Evolutionary conservation across 2,888 invertebrate species (phyloP).

Genomic region (Hemicrepidius hirtus): DNA sequence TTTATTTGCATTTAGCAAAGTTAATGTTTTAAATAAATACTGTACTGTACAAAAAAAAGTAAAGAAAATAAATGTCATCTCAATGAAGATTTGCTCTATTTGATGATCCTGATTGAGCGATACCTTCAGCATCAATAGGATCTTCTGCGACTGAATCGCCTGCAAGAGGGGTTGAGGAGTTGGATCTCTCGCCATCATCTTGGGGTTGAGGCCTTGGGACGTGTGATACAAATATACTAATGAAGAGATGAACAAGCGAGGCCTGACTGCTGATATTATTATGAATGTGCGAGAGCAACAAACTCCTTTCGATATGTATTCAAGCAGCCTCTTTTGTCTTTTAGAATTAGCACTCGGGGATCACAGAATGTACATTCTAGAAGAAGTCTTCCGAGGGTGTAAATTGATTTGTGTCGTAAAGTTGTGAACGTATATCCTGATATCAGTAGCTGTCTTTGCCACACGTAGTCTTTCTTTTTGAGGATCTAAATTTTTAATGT

Average conservation of each 20-base stretch:
- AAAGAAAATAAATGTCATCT: no score
- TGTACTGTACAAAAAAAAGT: no score
- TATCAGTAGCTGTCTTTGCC: slow-evolving; percentile 51
- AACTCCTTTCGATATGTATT: slow-evolving; percentile 21
- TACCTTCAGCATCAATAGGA: no score
- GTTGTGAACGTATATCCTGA: slow-evolving; percentile 52
- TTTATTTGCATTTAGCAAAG: no score
- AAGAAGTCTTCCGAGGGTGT: slow-evolving; percentile 33
- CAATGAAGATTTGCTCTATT: no score
- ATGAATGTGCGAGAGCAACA: slow-evolving; percentile 27
- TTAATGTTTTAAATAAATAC: no score
- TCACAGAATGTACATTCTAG: slow-evolving; percentile 33
- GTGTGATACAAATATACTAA: neutral
- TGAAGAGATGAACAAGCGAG: slow-evolving; percentile 17
- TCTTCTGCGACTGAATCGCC: no score
- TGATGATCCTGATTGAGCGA: no score
- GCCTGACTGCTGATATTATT: slow-evolving; percentile 19
- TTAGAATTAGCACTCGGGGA: slow-evolving; percentile 34
- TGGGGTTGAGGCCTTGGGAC: no score
- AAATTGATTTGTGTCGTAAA: slow-evolving; percentile 42
- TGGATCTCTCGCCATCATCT: no score
- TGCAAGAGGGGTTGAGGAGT: no score
- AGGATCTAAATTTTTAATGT: neutral
- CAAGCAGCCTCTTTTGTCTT: slow-evolving; percentile 16
- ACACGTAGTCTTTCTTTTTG: slow-evolving; percentile 46